Base-by-base conservation (phyloP, 2,888 invertebrate genomes). In the Megalurothrips usitatus region DNA sequence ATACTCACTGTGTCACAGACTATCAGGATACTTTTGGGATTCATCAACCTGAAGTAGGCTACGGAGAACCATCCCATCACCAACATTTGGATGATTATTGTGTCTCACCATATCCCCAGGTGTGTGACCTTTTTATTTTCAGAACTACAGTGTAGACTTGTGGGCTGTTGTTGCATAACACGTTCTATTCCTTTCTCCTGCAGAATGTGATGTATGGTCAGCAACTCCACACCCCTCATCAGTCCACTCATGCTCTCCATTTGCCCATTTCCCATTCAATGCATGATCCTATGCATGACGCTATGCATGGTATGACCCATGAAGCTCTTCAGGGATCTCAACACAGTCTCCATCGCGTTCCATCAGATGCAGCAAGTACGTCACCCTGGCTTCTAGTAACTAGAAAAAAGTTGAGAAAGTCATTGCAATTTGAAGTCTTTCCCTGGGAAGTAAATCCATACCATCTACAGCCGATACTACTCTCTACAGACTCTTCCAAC, bases 401-500 rank as follows among this genome's bases (percentile, higher is more conserved):
- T 43, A 4, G 34, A 58, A 26, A 85, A 85, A 81, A 85, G 85
- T 23, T 86, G 86, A 43, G 34, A 43, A 43, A 43, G 34, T 6
- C 6, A 43, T 43, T 43, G 34, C 3, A 43, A 43, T 43, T 43
- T 43, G 34, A 43, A 43, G 6, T 43, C 3, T 43, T 43, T 43
- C 34, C 6, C 34, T 43, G 34, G 34, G 3, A 43, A 43, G 34
- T 43, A 43, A 43, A 12, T 85, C 86, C 26, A 86, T 87, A 26
- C 84, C 86, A 47, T 86, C 87, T 26, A 86, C 87, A 10, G 85
- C 86, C 84, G 87, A 88, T 83, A 88, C 87, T 80, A 58, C 14
- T 14, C 6, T 58, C 58, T 19, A 19, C 0, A 0, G 6, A 43
- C 34, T 43, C 6, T 43, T 43, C 34, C 2, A 43, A 43, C 34